These are phyloP conservation scores for Thryonomys swinderianus DNA, from an alignment of 2,113 vertebrate species.

Conservation along the genomic window DNA sequence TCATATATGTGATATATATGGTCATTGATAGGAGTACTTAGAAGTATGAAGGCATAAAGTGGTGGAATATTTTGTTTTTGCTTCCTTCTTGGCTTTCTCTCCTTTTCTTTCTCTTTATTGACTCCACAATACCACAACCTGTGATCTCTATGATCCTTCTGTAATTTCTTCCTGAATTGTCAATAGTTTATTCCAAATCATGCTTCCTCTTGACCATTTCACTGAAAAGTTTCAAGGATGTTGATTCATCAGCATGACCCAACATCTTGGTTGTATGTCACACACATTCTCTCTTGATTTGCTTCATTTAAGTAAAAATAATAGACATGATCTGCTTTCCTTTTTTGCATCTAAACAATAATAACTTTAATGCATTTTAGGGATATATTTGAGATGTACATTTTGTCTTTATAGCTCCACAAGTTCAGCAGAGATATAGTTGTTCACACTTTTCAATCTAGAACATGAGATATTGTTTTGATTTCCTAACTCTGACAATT, in stretches of 20 bases:
- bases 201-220: neutral
- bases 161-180: neutral
- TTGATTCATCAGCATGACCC: neutral
- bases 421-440: neutral
- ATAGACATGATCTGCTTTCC: neutral
- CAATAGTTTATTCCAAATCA: neutral
- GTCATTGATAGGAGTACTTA: neutral
- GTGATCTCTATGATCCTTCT: neutral
- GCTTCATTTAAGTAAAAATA: neutral
- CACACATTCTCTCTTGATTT: neutral
- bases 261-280: neutral
- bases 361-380: neutral
- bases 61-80: neutral
- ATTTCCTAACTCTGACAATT: neutral
- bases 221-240: neutral
- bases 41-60: neutral
- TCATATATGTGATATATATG: neutral
- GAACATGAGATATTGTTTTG: neutral
- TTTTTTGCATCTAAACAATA: neutral
- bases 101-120: neutral
- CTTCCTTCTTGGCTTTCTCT: neutral
- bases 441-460: neutral
- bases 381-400: neutral
- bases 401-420: neutral
- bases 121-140: neutral